Conservation (phyloP, 2,888 invertebrate genomes). For the Drosophila recens region DNA sequence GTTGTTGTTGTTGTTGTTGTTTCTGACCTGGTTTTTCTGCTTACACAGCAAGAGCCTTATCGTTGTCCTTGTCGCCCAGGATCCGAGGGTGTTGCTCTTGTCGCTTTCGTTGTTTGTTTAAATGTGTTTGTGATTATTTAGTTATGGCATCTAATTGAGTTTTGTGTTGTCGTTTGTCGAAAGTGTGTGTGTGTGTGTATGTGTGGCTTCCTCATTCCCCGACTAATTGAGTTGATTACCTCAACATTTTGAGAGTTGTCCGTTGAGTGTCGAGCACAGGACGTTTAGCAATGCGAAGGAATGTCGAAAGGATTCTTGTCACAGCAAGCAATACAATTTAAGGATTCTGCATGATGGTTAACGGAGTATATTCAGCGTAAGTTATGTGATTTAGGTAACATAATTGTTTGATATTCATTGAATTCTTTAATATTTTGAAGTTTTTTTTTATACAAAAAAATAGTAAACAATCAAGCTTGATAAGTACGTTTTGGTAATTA, state of each 20-base stretch:
- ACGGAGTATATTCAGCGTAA: neutral
- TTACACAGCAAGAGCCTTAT: constrained; percentile 33
- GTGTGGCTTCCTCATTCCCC: constrained; percentile 31
- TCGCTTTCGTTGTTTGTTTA: constrained; percentile 65
- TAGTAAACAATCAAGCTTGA: neutral
- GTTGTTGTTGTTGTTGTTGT: constrained; percentile 37
- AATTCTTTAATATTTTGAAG: neutral
- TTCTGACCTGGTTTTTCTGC: constrained; percentile 66
- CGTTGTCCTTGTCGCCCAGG: constrained; percentile 42
- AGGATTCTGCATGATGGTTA: constrained; percentile 9
- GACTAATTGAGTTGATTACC: constrained; percentile 75
- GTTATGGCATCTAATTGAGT: constrained; percentile 80
- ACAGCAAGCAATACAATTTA: constrained; percentile 6
- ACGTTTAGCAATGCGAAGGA: constrained; percentile 9
- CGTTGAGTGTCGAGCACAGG: constrained; percentile 5
- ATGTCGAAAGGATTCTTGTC: constrained; percentile 1
- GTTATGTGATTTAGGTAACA: too few relatives aligned
- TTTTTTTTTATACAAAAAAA: too few relatives aligned
- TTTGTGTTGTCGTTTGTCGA: constrained; percentile 55
- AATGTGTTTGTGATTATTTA: constrained; percentile 81
- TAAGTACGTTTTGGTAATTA: neutral
- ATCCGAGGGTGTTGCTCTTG: constrained; percentile 57
- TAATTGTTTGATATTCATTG: neutral
- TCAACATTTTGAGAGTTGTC: constrained; percentile 51
- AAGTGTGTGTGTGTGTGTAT: constrained; percentile 11